phyloP scores from a whole-genome alignment of 2,113 vertebrate species.

The Abramis brama region DNA sequence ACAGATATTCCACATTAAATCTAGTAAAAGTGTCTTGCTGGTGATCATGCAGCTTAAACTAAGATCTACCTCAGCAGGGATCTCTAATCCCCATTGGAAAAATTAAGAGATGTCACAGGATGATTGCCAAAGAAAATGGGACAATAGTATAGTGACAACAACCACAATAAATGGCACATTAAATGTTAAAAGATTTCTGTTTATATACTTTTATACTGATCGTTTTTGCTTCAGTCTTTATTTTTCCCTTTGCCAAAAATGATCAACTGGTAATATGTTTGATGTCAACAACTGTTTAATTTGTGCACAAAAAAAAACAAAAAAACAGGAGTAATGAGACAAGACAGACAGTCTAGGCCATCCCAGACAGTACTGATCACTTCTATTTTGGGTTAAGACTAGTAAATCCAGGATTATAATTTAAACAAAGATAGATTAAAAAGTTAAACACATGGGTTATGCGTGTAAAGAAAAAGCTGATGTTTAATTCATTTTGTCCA shows the following conservation, averaged over 20 bases:
- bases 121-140: conserved; percentile 4
- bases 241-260: conserved; percentile 10
- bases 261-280: background rate
- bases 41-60: conserved; percentile 35
- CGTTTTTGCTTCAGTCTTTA: background rate
- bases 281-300: background rate
- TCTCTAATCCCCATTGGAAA: conserved; percentile 28
- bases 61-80: conserved; percentile 35
- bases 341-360: conserved; percentile 11
- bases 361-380: conserved; percentile 28
- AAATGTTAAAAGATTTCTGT: background rate
- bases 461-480: background rate
- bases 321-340: background rate
- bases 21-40: conserved; percentile 30
- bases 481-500: background rate
- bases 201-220: background rate
- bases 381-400: conserved; percentile 42
- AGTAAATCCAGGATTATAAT: conserved; percentile 49
- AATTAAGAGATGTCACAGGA: conserved; percentile 21
- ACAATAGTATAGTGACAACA: background rate
- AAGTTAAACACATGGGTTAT: background rate
- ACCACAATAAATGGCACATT: background rate
- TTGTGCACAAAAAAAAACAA: background rate
- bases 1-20: conserved; percentile 17
- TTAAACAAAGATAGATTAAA: conserved; percentile 33